Conservation (phyloP, 2,888 invertebrate species). For the Neoaliturus tenellus region DNA sequence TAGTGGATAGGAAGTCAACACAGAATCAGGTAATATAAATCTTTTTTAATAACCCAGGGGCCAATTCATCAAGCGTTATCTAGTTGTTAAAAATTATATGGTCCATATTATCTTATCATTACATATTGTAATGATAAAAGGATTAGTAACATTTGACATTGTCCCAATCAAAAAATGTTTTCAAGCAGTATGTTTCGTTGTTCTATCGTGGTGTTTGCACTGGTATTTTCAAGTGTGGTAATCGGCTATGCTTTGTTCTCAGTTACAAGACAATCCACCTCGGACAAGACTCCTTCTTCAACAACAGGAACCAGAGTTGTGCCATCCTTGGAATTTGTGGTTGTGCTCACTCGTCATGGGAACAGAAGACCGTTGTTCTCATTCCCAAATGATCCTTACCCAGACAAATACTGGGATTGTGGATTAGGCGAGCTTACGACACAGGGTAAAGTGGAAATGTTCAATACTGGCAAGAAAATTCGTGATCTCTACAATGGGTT, state of each 20-base stretch:
- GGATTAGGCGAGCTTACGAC: background rate
- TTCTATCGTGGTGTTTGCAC: background rate
- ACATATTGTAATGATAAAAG: too few species aligned
- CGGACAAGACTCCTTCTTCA: background rate
- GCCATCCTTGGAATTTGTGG: background rate
- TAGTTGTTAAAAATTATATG: too few species aligned
- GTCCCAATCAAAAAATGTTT: background rate
- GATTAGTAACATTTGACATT: too few species aligned
- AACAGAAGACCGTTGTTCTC: background rate
- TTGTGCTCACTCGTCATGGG: background rate
- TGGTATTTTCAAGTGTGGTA: background rate
- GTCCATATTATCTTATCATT: too few species aligned
- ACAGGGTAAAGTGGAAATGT: background rate
- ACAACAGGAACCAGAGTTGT: background rate
- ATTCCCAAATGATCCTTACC: constrained; percentile 8
- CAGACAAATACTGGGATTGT: background rate
- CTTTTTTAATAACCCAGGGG: too few species aligned
- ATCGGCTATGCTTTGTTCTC: background rate
- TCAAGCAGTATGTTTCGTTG: background rate
- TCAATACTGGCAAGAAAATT: background rate
- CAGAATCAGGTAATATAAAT: too few species aligned
- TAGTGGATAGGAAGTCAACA: too few species aligned
- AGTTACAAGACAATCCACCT: background rate
- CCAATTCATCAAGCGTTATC: too few species aligned
- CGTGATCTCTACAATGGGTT: constrained; percentile 12